A percentile compares a stretch with the other conserved stretches of the same genome.
Evolutionary conservation across 2,888 invertebrate species (phyloP).

Genomic region (Megaustenia siamemsis): DNA sequence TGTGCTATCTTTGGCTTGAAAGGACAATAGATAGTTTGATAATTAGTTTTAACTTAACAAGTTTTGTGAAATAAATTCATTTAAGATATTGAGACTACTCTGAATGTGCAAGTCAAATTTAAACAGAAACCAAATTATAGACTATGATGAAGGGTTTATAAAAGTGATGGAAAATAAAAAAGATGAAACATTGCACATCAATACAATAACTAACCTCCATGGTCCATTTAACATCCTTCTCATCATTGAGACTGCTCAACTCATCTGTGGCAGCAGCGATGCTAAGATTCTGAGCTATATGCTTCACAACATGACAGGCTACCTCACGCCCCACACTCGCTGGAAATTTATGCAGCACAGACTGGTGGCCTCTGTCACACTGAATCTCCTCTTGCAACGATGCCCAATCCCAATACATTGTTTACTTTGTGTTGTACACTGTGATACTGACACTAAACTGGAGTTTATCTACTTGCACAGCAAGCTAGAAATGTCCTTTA

Average conservation of each 20-base stretch:
- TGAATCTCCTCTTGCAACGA: slow-evolving; percentile 79
- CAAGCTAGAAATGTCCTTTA: too few species aligned
- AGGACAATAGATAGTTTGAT: too few species aligned
- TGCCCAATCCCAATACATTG: slow-evolving; percentile 81
- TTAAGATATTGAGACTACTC: too few species aligned
- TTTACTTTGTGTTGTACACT: neutral
- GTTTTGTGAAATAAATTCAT: too few species aligned
- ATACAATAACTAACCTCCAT: slow-evolving; percentile 85
- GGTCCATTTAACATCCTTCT: slow-evolving; percentile 86
- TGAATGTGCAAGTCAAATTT: too few species aligned
- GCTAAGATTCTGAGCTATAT: slow-evolving; percentile 86
- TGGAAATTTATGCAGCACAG: slow-evolving; percentile 89
- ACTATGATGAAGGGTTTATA: too few species aligned
- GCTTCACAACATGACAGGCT: slow-evolving; percentile 89
- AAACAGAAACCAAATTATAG: too few species aligned
- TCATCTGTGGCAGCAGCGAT: slow-evolving; percentile 85
- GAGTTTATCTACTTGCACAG: too few species aligned
- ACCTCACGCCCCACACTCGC: slow-evolving; percentile 88
- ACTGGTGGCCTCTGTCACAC: slow-evolving; percentile 78
- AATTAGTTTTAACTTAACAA: too few species aligned
- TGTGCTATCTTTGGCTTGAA: too few species aligned
- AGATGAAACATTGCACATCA: neutral
- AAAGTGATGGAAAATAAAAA: neutral
- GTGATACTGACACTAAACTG: neutral
- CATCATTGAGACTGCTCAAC: slow-evolving; percentile 88